These are phyloP conservation scores for Epinotia bilunana DNA, from an alignment of 2,888 invertebrate genomes.

Conservation along the genomic window DNA sequence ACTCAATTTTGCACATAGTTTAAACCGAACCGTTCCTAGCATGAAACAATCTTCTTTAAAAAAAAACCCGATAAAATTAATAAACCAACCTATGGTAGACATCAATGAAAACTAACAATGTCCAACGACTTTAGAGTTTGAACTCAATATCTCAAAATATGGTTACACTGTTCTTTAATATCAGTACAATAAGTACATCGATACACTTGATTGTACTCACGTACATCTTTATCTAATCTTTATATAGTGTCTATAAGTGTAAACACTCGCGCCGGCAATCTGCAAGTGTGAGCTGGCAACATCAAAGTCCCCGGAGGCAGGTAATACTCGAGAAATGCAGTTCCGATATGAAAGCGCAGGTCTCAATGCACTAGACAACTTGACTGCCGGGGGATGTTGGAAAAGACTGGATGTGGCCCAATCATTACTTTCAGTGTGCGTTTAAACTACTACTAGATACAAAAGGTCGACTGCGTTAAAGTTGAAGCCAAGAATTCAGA, in stretches of 20 bases:
- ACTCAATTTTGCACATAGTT: no score
- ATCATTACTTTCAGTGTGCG: not conserved
- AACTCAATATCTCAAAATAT: no score
- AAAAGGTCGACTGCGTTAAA: not conserved
- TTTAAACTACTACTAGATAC: not conserved
- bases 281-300: constrained; percentile 45
- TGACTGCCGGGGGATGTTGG: constrained; percentile 9
- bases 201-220: not conserved
- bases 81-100: no score
- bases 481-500: no score
- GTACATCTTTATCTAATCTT: not conserved
- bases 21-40: no score
- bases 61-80: no score
- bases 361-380: constrained; percentile 44
- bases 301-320: constrained; percentile 48
- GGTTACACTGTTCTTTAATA: no score
- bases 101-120: no score
- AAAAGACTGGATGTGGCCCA: constrained; percentile 9
- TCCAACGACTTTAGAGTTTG: no score
- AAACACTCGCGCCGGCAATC: constrained; percentile 33
- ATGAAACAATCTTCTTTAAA: no score
- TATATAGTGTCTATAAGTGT: constrained; percentile 14
- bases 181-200: not conserved
- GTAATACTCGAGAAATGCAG: constrained; percentile 44
- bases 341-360: constrained; percentile 46